Percentiles rank a stretch among this genome's conserved stretches.
These are phyloP conservation scores for Agonopterix subpropinquella DNA, from an alignment of 2,888 invertebrate genomes.

Conservation along the genomic window DNA sequence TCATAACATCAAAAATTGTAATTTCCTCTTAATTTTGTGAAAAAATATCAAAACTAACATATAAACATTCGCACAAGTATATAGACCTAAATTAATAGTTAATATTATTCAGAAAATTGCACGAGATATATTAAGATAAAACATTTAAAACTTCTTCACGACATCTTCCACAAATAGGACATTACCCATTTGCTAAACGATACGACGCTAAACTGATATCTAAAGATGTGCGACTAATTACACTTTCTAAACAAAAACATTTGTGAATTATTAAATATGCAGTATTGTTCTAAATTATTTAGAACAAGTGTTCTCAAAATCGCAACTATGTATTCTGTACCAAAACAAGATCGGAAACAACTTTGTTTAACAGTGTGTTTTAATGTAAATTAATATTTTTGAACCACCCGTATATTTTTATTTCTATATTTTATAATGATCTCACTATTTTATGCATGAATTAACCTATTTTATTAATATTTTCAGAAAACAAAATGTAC, in stretches of 20 bases:
- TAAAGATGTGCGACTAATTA: constrained; percentile 32
- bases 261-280: constrained; percentile 14
- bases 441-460: constrained; percentile 57
- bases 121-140: neutral
- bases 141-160: constrained; percentile 1
- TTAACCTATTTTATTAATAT: constrained; percentile 35
- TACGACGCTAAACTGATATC: constrained; percentile 22
- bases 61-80: neutral
- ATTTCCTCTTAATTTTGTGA: too few relatives aligned
- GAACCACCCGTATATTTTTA: constrained; percentile 64
- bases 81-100: neutral
- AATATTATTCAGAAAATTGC: neutral
- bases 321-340: too few relatives aligned
- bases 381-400: constrained; percentile 29
- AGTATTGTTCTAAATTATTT: too few relatives aligned
- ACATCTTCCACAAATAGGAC: constrained; percentile 17
- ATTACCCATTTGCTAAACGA: constrained; percentile 20
- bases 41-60: neutral
- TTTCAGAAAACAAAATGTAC: constrained; percentile 17
- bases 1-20: too few relatives aligned
- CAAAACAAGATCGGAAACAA: too few relatives aligned
- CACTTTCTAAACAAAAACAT: constrained; percentile 3
- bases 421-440: constrained; percentile 39
- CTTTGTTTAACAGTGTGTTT: neutral
- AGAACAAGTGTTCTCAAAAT: too few relatives aligned